Conservation (phyloP, 2,113 vertebrate genomes). For the Isichthys henryi region DNA sequence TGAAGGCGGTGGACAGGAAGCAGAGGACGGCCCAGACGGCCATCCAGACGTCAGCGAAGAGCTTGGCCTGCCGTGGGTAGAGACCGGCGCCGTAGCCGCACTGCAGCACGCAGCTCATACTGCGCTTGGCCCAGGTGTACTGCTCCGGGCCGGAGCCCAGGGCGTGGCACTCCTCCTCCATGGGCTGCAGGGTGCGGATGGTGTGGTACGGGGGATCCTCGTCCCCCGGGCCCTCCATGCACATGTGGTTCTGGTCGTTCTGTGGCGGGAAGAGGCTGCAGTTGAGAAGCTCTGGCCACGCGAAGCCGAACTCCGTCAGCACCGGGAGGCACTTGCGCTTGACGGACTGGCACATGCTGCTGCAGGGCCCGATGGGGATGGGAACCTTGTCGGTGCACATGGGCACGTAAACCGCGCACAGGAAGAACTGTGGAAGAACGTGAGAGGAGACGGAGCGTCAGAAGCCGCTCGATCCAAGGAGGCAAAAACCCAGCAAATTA, state of each 20-base stretch:
- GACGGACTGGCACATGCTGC: slow-evolving; percentile 94
- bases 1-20: slow-evolving; percentile 94
- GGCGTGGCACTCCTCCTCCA: slow-evolving; percentile 83
- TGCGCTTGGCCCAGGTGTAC: slow-evolving; percentile 92
- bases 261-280: slow-evolving; percentile 96
- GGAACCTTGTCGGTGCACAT: slow-evolving; percentile 99
- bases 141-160: slow-evolving; percentile 76
- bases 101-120: slow-evolving; percentile 82
- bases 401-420: slow-evolving; percentile 94
- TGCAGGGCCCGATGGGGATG: slow-evolving; percentile 91
- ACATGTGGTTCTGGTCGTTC: slow-evolving; percentile 98
- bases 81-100: slow-evolving; percentile 90
- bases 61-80: slow-evolving; percentile 83
- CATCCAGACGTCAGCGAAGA: slow-evolving; percentile 98
- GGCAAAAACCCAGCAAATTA: neutral
- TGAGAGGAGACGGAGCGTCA: slow-evolving; percentile 21
- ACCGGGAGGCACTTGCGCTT: slow-evolving; percentile 91
- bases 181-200: slow-evolving; percentile 69
- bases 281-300: slow-evolving; percentile 90
- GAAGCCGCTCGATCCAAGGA: neutral
- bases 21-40: slow-evolving; percentile 92
- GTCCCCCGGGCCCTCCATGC: slow-evolving; percentile 94
- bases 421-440: slow-evolving; percentile 78
- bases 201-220: slow-evolving; percentile 77
- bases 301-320: slow-evolving; percentile 90